Conservation (phyloP, 2,797 vertebrate genomes). For the Anguilla marmorata region DNA sequence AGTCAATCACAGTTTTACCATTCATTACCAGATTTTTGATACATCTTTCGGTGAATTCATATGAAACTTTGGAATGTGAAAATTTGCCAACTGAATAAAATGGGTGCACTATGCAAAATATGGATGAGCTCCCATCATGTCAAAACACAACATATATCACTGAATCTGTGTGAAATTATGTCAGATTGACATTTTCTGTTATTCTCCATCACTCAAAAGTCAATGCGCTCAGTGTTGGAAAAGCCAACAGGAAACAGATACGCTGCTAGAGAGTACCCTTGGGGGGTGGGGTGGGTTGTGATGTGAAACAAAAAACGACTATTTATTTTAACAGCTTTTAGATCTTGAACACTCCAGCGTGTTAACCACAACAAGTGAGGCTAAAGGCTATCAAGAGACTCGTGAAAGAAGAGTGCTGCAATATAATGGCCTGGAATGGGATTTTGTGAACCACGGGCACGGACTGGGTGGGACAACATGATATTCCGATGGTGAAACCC, state of each 20-base stretch:
- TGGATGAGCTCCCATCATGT: background rate
- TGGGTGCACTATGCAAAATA: background rate
- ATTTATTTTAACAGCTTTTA: background rate
- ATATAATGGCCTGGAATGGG: background rate
- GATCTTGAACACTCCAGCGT: background rate
- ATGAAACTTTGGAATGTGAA: background rate
- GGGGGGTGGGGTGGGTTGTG: background rate
- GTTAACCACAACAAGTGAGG: background rate
- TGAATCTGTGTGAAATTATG: background rate
- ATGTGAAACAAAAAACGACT: background rate
- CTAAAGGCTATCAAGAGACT: background rate
- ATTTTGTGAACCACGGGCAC: background rate
- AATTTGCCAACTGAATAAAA: background rate
- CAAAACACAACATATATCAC: constrained; percentile 10
- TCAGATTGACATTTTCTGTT: background rate
- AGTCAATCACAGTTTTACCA: background rate
- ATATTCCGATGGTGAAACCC: background rate
- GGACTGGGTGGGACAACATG: background rate
- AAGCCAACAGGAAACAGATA: background rate
- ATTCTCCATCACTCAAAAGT: background rate
- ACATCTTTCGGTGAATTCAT: background rate
- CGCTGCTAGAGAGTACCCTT: background rate
- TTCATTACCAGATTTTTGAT: background rate
- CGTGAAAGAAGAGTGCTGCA: background rate
- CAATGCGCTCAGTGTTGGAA: background rate